Evolutionary conservation across 2,888 invertebrate species (phyloP), one percentile per base, ranked within the genome.

Genomic region (Leucophenga montana): DNA sequence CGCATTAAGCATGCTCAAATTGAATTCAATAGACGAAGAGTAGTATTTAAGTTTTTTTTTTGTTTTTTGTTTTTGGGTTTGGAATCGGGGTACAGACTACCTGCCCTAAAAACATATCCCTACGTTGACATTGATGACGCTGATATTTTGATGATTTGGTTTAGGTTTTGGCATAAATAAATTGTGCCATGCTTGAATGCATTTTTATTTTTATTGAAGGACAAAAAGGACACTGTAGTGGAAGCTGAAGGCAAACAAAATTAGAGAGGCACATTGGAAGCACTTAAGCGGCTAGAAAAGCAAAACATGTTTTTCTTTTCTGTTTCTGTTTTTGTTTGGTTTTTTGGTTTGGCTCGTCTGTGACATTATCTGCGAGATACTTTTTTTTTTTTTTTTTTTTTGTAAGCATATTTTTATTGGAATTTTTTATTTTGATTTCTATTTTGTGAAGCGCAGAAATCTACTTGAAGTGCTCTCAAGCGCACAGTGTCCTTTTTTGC

Each of bases 1-100:
- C 68, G 83, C 75, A 81, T 81, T 84, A 81, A 83, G 82, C 80
- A 82, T 82, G 84, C 81, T 80, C 82, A 80, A 82, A 83, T 83
- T 75, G 75, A 71, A 80, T 83, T 82, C 84, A 82, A 84, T 83
- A 39, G 20, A 57, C 2, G 56, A 16, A 20, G 5, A 18, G 22
- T 13, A 20, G n/a, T n/a, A n/a, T n/a, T n/a, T n/a, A n/a, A n/a
- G n/a, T n/a, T n/a, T n/a, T n/a, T n/a, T n/a, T n/a, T n/a, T n/a
- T n/a, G n/a, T n/a, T n/a, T n/a, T n/a, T n/a, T n/a, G n/a, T n/a
- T 56, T 8, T 20, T n/a, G 8, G 18, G 13, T 39, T 20, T 16
- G n/a, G 33, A 59, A 59, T 14, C 59, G 61, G 61, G 27, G 27
- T 27, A 27, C 27, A 3, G 50, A n/a, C 50, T 50, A 18, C 18